A percentile compares a stretch with the other conserved stretches of the same genome.
These are phyloP conservation scores for Cercocebus atys DNA, from an alignment of 2,113 vertebrate species.

Conservation along the genomic window DNA sequence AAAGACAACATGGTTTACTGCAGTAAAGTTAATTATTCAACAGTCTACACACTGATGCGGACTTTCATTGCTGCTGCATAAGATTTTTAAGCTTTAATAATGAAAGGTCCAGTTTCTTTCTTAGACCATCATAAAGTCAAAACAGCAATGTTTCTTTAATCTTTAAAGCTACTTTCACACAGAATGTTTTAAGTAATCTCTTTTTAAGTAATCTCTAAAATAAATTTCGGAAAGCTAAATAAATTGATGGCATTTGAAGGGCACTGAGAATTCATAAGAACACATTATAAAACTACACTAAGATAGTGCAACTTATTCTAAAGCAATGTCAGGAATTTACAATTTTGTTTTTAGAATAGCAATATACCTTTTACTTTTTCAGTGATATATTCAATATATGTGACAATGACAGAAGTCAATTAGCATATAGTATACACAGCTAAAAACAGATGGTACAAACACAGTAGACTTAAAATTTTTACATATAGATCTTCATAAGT, in stretches of 20 bases:
- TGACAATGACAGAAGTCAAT: background rate
- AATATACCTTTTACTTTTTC: background rate
- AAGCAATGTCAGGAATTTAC: background rate
- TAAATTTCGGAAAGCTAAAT: background rate
- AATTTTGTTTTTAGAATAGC: background rate
- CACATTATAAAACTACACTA: background rate
- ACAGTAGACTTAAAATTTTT: background rate
- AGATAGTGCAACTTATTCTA: background rate
- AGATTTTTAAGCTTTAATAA: background rate
- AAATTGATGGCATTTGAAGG: background rate
- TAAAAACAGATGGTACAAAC: constrained; percentile 1
- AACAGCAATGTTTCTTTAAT: background rate
- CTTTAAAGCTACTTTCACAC: background rate
- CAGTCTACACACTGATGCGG: background rate
- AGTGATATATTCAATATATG: background rate
- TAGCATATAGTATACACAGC: background rate
- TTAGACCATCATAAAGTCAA: background rate
- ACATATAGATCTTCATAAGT: background rate
- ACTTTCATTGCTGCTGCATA: background rate
- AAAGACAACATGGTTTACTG: background rate
- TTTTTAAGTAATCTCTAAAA: constrained; percentile 53
- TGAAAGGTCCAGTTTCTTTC: background rate
- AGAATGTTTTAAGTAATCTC: constrained; percentile 38
- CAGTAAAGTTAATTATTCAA: background rate
- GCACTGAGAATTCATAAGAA: background rate